A percentile compares a stretch with the other conserved stretches of the same genome.
Evolutionary conservation across 2,888 invertebrate genomes (phyloP).

Genomic region (Sinopyrophorus schimmeli): DNA sequence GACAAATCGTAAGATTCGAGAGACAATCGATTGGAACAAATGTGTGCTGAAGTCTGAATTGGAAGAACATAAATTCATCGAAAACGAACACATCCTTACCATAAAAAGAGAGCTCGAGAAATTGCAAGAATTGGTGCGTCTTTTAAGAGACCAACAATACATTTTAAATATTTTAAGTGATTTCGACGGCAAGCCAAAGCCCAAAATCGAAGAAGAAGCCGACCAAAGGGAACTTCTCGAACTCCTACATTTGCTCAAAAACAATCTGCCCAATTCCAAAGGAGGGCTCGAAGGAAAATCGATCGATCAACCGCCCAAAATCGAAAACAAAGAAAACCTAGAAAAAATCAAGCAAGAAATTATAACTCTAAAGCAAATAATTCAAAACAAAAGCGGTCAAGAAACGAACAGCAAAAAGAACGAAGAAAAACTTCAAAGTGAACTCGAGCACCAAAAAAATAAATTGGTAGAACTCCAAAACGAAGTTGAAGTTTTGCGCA

Average conservation of each 20-base stretch:
- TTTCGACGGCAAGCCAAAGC: constrained; percentile 18
- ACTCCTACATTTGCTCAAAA: constrained; percentile 9
- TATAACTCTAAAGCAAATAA: not conserved
- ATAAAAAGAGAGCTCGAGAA: constrained; percentile 47
- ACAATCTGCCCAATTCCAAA: constrained; percentile 17
- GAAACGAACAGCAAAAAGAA: not conserved
- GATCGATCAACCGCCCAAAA: not conserved
- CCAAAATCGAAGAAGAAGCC: constrained; percentile 1
- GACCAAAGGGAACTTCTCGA: constrained; percentile 12
- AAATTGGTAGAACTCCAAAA: constrained; percentile 4
- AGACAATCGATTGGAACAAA: constrained; percentile 8
- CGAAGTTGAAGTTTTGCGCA: constrained; percentile 8
- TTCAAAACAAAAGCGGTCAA: constrained; percentile 2
- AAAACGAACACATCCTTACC: constrained; percentile 37
- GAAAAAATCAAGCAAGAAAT: constrained; percentile 15
- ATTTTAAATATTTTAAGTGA: constrained; percentile 41
- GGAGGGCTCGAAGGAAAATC: not conserved
- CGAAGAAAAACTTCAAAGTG: constrained; percentile 7
- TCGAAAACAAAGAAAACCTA: constrained; percentile 10
- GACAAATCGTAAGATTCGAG: not conserved
- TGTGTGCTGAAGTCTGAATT: constrained; percentile 21
- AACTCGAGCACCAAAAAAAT: constrained; percentile 11
- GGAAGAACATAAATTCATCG: constrained; percentile 16
- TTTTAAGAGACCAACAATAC: constrained; percentile 48
- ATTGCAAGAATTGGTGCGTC: constrained; percentile 44